These are phyloP conservation scores for Pseudocheirus occidentalis DNA, from an alignment of 2,797 vertebrate species.

Conservation along the genomic window DNA sequence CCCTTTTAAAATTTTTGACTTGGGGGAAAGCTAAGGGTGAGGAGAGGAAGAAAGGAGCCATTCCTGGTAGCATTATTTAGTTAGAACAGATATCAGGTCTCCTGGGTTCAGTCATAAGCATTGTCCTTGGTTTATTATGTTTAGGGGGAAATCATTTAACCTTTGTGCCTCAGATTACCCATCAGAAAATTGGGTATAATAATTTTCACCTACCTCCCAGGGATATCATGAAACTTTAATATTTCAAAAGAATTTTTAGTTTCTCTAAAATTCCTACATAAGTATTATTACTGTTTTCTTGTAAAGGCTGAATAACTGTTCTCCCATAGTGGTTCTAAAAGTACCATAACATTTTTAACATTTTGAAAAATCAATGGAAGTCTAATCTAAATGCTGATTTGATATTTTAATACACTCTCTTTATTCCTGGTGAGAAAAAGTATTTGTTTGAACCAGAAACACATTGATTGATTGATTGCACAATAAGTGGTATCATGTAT, in stretches of 20 bases:
- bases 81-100: not conserved
- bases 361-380: conserved; percentile 70
- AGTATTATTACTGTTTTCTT: conserved; percentile 68
- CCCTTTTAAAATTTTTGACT: conserved; percentile 50
- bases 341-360: conserved; percentile 64
- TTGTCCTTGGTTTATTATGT: conserved; percentile 6
- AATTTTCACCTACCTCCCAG: conserved; percentile 78
- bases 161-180: conserved; percentile 80
- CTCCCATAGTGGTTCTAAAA: conserved; percentile 59
- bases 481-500: conserved; percentile 49
- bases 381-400: conserved; percentile 71
- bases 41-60: conserved; percentile 31
- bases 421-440: conserved; percentile 59
- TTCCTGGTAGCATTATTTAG: not conserved
- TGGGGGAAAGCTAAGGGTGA: conserved; percentile 42
- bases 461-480: conserved; percentile 35
- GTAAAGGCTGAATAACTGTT: conserved; percentile 69
- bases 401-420: conserved; percentile 72
- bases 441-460: conserved; percentile 59
- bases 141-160: conserved; percentile 62
- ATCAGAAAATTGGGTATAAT: conserved; percentile 70
- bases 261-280: conserved; percentile 76
- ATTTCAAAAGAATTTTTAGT: conserved; percentile 74
- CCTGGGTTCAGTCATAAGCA: not conserved
- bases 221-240: conserved; percentile 75